phyloP scores from a whole-genome alignment of 23 tunicate genomes.

The Clavelina lepadiformis region DNA sequence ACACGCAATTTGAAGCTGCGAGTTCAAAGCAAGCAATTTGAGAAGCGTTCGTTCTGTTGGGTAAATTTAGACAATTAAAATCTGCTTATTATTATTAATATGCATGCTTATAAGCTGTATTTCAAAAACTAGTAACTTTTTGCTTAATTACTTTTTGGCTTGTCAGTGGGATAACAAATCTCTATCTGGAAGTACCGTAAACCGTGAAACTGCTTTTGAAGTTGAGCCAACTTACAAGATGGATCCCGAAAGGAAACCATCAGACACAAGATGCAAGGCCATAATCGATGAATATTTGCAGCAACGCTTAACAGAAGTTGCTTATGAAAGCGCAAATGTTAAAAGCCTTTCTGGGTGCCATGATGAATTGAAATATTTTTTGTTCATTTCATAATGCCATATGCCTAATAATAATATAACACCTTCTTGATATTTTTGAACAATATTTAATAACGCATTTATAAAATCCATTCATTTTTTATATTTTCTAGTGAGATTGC shows the following conservation, averaged over 20 bases:
- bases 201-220: not conserved
- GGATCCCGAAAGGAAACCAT: conserved; percentile 40
- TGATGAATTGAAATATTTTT: not conserved
- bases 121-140: too few species aligned
- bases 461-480: not conserved
- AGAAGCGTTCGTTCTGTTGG: conserved; percentile 2
- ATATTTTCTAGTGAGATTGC: not conserved
- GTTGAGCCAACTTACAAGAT: conserved; percentile 54
- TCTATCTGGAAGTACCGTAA: too few species aligned
- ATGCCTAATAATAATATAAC: not conserved
- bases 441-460: conserved; percentile 38
- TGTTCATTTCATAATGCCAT: not conserved
- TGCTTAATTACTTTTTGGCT: not conserved
- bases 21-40: not conserved
- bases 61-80: not conserved
- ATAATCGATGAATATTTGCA: conserved; percentile 28
- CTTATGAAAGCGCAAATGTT: too few species aligned
- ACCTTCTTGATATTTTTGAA: conserved; percentile 11
- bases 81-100: too few species aligned
- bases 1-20: not conserved
- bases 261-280: conserved; percentile 28
- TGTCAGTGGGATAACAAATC: not conserved
- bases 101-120: too few species aligned
- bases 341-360: not conserved
- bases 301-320: conserved; percentile 27